Conservation (phyloP, 2,113 vertebrate genomes). For the Cavia porcellus region DNA sequence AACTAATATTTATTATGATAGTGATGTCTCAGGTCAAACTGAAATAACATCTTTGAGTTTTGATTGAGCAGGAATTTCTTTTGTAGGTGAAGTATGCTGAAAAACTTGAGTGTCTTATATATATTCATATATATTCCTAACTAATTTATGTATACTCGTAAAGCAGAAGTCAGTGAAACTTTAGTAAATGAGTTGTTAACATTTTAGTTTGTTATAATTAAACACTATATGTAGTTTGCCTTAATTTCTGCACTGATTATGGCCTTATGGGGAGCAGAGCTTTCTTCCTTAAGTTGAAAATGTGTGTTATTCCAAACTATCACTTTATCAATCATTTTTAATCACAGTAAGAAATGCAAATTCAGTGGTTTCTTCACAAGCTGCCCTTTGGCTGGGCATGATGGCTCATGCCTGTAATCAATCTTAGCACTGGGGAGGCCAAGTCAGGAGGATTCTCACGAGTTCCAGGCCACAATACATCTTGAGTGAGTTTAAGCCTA, state of each 20-base stretch:
- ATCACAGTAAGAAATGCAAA: not conserved
- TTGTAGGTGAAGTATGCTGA: not conserved
- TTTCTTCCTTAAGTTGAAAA: not conserved
- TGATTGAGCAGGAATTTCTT: not conserved
- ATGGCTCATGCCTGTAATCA: not conserved
- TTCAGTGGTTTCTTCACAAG: not conserved
- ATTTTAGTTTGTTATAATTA: not conserved
- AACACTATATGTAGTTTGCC: not conserved
- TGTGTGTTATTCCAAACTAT: not conserved
- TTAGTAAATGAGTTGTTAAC: not conserved
- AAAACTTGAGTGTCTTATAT: not conserved
- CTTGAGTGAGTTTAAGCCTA: not conserved
- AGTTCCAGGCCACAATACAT: not conserved
- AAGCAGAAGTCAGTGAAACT: not conserved
- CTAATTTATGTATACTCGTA: not conserved
- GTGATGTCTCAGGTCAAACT: not conserved
- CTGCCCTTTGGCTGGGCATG: not conserved
- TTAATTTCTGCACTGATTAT: not conserved
- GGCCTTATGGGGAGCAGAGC: not conserved
- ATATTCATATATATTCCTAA: not conserved
- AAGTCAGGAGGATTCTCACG: not conserved
- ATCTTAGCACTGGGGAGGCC: not conserved
- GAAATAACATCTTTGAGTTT: not conserved
- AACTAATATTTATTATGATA: not conserved
- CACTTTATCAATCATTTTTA: not conserved